Evolutionary conservation across 2,113 vertebrate species (phyloP), one percentile per base, ranked within the genome.

Genomic region (Mus pahari): DNA sequence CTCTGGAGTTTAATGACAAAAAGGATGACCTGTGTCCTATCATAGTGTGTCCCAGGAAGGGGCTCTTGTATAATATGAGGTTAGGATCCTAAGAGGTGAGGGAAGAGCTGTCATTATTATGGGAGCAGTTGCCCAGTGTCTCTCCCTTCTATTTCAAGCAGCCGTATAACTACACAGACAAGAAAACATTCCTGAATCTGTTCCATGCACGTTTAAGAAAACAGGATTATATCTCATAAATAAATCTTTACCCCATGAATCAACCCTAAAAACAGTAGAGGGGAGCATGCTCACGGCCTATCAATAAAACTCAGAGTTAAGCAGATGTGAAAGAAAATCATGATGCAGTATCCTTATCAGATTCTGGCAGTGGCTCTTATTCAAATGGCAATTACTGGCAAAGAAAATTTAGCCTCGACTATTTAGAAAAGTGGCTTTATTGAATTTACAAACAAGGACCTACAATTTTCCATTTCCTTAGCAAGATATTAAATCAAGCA

Each of bases 391-490:
- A 95, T 96, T 95, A 97, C 91, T 90, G 92, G 89, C 97, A 95
- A 60, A 60, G 42, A 66, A 13, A 86, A 86, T 96, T 81, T 95
- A 97, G 94, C 91, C 98, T 97, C 89, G 96, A 92, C 96, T 98
- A 91, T 98, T 98, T 96, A 97, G 94, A 97, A 94, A 98, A 98
- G 95, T 95, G 83, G 78, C 91, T 98, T 98, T 98, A 98, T 93
- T 98, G 96, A 96, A 96, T 97, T 98, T 98, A 98, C 91, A 98
- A 98, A 98, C 97, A 98, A 98, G 96, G 96, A 93, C 92, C 97
- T 94, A 87, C 95, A 97, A 97, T 98, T 98, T 97, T 98, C 97
- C 94, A 97, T 98, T 98, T 98, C 97, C 96, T 97, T 93, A 98
- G 97, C 84, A 98, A 98, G 97, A 96, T 94, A 97, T 92, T 98